Conservation (phyloP, 2,888 invertebrate genomes). For the Drosophila rubida region DNA sequence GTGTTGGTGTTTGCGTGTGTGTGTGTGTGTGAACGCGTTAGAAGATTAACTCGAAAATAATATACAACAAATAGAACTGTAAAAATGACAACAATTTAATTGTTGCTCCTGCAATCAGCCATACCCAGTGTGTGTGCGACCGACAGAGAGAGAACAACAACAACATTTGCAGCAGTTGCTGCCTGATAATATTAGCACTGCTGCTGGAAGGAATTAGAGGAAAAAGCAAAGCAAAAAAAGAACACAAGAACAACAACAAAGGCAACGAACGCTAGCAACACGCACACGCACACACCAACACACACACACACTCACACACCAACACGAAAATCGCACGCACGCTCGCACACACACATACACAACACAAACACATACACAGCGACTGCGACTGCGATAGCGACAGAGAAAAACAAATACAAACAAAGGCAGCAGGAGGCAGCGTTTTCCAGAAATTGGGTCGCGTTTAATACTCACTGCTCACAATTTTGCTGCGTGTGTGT, state of each 20-base stretch:
- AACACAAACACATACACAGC: constrained; percentile 13
- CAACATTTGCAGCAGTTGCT: constrained; percentile 35
- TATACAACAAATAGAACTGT: constrained; percentile 30
- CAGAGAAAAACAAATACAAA: constrained; percentile 70
- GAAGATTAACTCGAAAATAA: constrained; percentile 31
- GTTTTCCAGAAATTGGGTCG: constrained; percentile 76
- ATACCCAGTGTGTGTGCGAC: constrained; percentile 24
- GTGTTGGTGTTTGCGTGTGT: constrained; percentile 50
- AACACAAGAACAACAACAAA: constrained; percentile 39
- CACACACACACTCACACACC: constrained; percentile 36
- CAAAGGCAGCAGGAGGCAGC: constrained; percentile 49
- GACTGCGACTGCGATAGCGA: constrained; percentile 5
- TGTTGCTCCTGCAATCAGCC: constrained; percentile 36
- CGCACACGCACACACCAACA: constrained; percentile 34
- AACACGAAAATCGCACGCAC: constrained; percentile 32
- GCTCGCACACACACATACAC: constrained; percentile 22
- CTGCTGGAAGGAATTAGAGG: constrained; percentile 7
- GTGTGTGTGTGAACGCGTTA: constrained; percentile 53
- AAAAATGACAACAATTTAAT: constrained; percentile 52
- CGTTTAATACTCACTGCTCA: constrained; percentile 32
- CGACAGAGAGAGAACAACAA: constrained; percentile 6
- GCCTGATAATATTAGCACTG: constrained; percentile 6
- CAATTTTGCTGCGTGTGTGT: constrained; percentile 8
- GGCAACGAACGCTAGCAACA: constrained; percentile 33
- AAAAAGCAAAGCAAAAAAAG: background rate